Evolutionary conservation across 1,140 invertebrate species (phyloP).

Genomic region (Apocrypta bakeri): DNA sequence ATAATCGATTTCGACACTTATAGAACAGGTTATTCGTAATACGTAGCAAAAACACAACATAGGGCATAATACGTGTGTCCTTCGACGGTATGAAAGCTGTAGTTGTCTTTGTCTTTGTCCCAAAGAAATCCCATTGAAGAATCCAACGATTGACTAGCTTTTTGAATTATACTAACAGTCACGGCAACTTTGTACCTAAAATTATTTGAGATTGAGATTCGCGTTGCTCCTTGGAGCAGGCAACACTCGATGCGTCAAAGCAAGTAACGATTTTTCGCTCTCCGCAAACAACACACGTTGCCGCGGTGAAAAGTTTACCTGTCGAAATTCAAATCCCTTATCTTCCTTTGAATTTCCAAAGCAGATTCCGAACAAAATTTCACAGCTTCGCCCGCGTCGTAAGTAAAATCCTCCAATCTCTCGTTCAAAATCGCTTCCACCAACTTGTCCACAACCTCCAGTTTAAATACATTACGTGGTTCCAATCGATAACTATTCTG

Average conservation of each 20-base stretch:
- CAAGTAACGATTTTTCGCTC: too few species aligned
- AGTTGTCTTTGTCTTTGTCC: constrained; percentile 67
- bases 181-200: constrained; percentile 68
- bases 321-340: constrained; percentile 73
- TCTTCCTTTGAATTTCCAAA: constrained; percentile 67
- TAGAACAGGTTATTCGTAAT: constrained; percentile 67
- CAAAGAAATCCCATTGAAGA: constrained; percentile 64
- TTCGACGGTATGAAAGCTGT: constrained; percentile 62
- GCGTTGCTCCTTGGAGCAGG: not conserved
- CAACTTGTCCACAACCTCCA: constrained; percentile 72
- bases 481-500: constrained; percentile 74
- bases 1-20: too few species aligned
- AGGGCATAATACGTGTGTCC: constrained; percentile 63
- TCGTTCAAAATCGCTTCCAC: constrained; percentile 69
- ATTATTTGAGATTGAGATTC: constrained; percentile 16
- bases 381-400: constrained; percentile 67
- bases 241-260: not conserved
- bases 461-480: constrained; percentile 73
- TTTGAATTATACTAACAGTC: constrained; percentile 66
- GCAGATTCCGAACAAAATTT: constrained; percentile 69
- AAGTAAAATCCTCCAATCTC: constrained; percentile 70
- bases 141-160: constrained; percentile 64
- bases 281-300: too few species aligned
- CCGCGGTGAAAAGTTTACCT: too few species aligned
- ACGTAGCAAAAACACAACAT: constrained; percentile 64